Evolutionary conservation across 2,797 vertebrate genomes (phyloP).

Genomic region (Rhinella marina): DNA sequence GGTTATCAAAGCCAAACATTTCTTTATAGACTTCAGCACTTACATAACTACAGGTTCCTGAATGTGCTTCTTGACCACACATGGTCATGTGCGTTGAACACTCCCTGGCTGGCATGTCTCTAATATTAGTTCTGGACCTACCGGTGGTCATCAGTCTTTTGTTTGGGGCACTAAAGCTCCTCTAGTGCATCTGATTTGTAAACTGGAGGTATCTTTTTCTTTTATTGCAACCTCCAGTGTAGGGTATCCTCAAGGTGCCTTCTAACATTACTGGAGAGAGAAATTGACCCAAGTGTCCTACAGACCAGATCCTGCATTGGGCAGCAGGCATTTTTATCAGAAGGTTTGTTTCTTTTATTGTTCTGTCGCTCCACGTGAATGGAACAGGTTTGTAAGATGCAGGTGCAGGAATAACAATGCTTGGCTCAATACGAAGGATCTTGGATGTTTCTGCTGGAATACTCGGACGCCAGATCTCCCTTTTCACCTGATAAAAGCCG

Average conservation of each 20-base stretch:
- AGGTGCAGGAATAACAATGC: slow-evolving; percentile 2
- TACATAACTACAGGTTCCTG: no score
- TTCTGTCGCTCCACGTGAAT: not conserved
- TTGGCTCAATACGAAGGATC: not conserved
- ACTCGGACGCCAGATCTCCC: not conserved
- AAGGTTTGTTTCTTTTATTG: not conserved
- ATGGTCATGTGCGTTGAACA: no score
- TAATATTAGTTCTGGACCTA: no score
- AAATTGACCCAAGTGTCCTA: not conserved
- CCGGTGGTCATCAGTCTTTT: no score
- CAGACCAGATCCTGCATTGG: not conserved
- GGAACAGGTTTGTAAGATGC: not conserved
- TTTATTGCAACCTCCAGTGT: not conserved
- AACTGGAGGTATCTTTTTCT: not conserved
- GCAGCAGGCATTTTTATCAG: not conserved
- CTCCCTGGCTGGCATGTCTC: no score
- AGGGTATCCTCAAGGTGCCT: not conserved
- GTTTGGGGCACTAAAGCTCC: no score
- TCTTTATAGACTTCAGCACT: no score
- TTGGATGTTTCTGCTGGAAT: slow-evolving; percentile 33
- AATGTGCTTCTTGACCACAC: no score
- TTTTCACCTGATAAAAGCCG: not conserved
- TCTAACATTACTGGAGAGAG: not conserved
- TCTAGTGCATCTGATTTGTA: no score
- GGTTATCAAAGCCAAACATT: no score